phyloP scores from a whole-genome alignment of 2,888 invertebrate species.

The Drosophila basisetae region DNA sequence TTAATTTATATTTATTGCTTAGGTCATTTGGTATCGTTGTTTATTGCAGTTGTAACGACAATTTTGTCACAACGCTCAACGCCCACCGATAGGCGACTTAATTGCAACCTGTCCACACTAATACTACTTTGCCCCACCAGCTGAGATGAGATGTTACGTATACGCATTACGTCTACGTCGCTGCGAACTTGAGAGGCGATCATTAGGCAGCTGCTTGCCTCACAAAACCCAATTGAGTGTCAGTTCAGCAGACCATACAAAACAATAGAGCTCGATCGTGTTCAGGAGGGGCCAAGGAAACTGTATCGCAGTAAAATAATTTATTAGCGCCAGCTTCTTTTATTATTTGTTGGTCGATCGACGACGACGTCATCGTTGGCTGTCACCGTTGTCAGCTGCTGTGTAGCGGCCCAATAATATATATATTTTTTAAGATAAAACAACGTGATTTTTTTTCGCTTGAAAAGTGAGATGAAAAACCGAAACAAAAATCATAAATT shows the following conservation, averaged over 20 bases:
- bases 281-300: not conserved
- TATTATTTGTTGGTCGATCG: constrained; percentile 18
- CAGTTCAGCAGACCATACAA: constrained; percentile 41
- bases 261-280: constrained; percentile 46
- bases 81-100: constrained; percentile 48
- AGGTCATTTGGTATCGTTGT: constrained; percentile 52
- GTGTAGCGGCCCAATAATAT: constrained; percentile 43
- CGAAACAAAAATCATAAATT: constrained; percentile 54
- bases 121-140: constrained; percentile 15
- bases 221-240: constrained; percentile 60
- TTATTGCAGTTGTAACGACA: constrained; percentile 52
- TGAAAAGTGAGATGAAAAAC: constrained; percentile 13
- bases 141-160: constrained; percentile 52
- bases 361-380: constrained; percentile 58
- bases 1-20: constrained; percentile 46
- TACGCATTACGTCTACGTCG: constrained; percentile 38
- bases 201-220: constrained; percentile 43
- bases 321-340: constrained; percentile 59
- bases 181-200: constrained; percentile 40
- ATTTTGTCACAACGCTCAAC: constrained; percentile 46
- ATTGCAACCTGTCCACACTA: constrained; percentile 45
- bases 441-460: constrained; percentile 41
- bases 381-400: constrained; percentile 64
- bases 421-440: constrained; percentile 40
- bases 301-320: constrained; percentile 46